Percentiles rank a stretch among this genome's conserved stretches.
phyloP scores from a whole-genome alignment of 2,888 invertebrate species.

The Heliconius cydno region DNA sequence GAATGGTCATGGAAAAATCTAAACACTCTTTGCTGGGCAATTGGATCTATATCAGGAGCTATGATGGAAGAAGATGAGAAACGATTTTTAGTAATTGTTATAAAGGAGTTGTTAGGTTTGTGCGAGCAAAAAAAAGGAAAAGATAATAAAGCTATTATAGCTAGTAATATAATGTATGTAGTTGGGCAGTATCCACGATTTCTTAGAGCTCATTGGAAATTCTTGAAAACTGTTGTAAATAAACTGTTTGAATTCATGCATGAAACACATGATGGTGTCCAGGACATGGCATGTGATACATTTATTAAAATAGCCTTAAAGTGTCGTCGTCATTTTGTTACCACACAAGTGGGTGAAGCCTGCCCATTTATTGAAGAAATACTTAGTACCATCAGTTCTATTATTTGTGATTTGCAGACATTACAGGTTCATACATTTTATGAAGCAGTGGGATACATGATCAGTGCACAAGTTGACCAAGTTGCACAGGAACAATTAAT shows the following conservation, averaged over 20 bases:
- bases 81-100: constrained; percentile 98
- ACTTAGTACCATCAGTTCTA: constrained; percentile 96
- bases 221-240: constrained; percentile 99
- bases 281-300: constrained; percentile 99
- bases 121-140: constrained; percentile 99
- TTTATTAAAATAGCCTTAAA: constrained; percentile 99
- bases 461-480: constrained; percentile 96
- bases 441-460: constrained; percentile 99
- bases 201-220: constrained; percentile 99
- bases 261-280: constrained; percentile 99
- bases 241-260: constrained; percentile 99
- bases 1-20: constrained; percentile 99
- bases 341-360: constrained; percentile 96
- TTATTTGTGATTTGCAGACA: constrained; percentile 99
- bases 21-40: constrained; percentile 99
- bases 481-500: constrained; percentile 96
- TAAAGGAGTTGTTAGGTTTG: constrained; percentile 97
- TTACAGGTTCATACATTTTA: constrained; percentile 99
- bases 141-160: constrained; percentile 99
- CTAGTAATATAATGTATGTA: constrained; percentile 99
- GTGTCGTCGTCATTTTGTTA: constrained; percentile 98
- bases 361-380: constrained; percentile 99
- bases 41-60: constrained; percentile 99
- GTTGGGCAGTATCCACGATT: constrained; percentile 99
- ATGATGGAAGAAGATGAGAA: constrained; percentile 99